phyloP scores from a whole-genome alignment of 2,797 vertebrate genomes.

The Mus minutoides region DNA sequence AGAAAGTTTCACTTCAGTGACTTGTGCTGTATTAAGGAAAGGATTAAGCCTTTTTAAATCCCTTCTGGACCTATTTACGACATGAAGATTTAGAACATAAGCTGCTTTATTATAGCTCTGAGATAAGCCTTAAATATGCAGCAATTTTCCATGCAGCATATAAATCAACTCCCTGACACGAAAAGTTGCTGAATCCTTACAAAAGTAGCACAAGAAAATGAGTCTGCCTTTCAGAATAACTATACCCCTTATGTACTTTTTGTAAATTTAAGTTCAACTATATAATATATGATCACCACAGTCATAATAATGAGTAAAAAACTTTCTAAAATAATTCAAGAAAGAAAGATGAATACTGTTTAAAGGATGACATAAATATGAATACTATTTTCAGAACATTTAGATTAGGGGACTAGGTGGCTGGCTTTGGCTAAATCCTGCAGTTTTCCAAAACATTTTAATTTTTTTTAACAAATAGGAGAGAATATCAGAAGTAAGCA shows the following conservation, averaged over 20 bases:
- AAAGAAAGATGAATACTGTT: background rate
- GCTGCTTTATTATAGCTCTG: slow-evolving; percentile 79
- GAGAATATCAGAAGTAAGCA: background rate
- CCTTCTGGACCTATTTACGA: slow-evolving; percentile 78
- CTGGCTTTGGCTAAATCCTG: background rate
- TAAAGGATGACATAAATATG: background rate
- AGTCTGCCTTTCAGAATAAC: slow-evolving; percentile 53
- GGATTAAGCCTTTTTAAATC: slow-evolving; percentile 77
- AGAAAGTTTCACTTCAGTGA: slow-evolving; percentile 75
- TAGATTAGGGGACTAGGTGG: background rate
- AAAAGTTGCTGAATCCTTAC: slow-evolving; percentile 67
- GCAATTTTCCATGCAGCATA: slow-evolving; percentile 75
- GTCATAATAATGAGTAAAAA: background rate
- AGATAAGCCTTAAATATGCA: slow-evolving; percentile 79
- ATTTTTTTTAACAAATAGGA: background rate
- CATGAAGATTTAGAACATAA: slow-evolving; percentile 80
- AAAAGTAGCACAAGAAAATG: slow-evolving; percentile 60
- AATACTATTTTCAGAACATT: slow-evolving; percentile 1
- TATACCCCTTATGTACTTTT: background rate
- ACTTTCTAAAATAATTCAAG: background rate
- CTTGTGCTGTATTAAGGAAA: slow-evolving; percentile 67
- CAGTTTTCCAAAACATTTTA: background rate
- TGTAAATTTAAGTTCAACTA: slow-evolving; percentile 47
- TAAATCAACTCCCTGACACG: slow-evolving; percentile 68
- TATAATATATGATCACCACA: background rate